Percentiles rank a stretch among this genome's conserved stretches.
These are phyloP conservation scores for Clusia tigrina DNA, from an alignment of 2,888 invertebrate species.

Conservation along the genomic window DNA sequence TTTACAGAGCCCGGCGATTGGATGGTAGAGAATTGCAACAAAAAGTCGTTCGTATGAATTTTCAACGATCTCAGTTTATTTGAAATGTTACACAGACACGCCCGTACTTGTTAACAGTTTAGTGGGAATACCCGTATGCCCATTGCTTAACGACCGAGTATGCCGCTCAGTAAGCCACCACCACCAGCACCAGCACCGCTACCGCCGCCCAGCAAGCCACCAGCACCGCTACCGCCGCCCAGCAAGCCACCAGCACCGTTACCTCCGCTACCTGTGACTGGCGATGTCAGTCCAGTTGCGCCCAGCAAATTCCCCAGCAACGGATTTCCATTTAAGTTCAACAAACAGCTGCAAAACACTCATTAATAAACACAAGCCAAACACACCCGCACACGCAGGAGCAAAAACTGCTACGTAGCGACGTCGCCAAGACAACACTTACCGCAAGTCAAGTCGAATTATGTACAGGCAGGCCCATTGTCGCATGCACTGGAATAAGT, in stretches of 20 bases:
- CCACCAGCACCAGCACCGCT: slow-evolving; percentile 9
- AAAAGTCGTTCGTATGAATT: slow-evolving; percentile 15
- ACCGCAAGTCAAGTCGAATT: slow-evolving; percentile 51
- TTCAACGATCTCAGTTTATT: slow-evolving; percentile 19
- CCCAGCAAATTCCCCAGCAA: slow-evolving; percentile 46
- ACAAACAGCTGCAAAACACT: slow-evolving; percentile 47
- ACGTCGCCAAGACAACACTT: slow-evolving; percentile 36
- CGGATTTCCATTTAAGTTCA: slow-evolving; percentile 50
- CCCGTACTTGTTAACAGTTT: no score
- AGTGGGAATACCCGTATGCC: background rate
- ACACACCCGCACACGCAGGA: slow-evolving; percentile 7
- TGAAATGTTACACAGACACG: slow-evolving; percentile 7
- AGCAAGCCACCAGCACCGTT: slow-evolving; percentile 31
- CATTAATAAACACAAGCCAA: background rate
- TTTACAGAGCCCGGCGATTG: no score
- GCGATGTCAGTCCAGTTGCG: slow-evolving; percentile 37
- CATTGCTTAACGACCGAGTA: slow-evolving; percentile 36
- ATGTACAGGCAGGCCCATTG: slow-evolving; percentile 50
- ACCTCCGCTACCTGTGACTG: slow-evolving; percentile 39
- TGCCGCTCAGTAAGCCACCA: slow-evolving; percentile 43
- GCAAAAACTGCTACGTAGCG: background rate
- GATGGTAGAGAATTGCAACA: background rate
- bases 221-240: slow-evolving; percentile 18
- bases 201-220: background rate
- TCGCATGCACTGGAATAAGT: slow-evolving; percentile 41